Evolutionary conservation across 2,113 vertebrate genomes (phyloP).

Genomic region (Dryoscopus gambensis): DNA sequence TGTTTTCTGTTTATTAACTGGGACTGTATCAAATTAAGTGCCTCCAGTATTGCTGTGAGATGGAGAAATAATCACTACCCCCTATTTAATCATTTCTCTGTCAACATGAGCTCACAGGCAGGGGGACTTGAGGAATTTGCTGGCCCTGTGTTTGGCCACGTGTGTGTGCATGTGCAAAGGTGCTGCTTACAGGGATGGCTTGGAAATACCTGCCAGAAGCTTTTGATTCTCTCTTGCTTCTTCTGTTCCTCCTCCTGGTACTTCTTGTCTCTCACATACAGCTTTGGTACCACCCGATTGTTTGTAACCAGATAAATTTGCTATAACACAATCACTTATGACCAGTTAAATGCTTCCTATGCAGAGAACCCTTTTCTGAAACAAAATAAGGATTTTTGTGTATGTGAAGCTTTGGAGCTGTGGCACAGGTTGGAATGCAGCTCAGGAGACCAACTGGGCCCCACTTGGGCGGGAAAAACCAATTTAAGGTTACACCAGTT

Average conservation of each 20-base stretch:
- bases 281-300: accelerated
- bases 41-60: not conserved
- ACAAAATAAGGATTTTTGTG: not conserved
- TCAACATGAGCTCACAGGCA: not conserved
- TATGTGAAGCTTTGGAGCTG: not conserved
- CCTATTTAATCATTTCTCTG: not conserved
- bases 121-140: not conserved
- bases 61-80: not conserved
- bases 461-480: accelerated
- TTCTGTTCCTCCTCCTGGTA: not conserved
- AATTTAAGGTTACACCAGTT: not conserved
- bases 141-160: accelerated
- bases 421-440: not conserved
- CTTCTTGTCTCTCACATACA: not conserved
- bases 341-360: not conserved
- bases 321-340: accelerated
- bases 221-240: not conserved
- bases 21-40: slow-evolving; percentile 11
- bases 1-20: slow-evolving; percentile 22
- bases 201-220: not conserved
- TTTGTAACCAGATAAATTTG: not conserved
- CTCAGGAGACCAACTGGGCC: not conserved
- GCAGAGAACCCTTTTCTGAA: not conserved
- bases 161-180: not conserved
- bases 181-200: not conserved